Evolutionary conservation across 2,888 invertebrate genomes (phyloP).

Genomic region (Apotomis turbidana): DNA sequence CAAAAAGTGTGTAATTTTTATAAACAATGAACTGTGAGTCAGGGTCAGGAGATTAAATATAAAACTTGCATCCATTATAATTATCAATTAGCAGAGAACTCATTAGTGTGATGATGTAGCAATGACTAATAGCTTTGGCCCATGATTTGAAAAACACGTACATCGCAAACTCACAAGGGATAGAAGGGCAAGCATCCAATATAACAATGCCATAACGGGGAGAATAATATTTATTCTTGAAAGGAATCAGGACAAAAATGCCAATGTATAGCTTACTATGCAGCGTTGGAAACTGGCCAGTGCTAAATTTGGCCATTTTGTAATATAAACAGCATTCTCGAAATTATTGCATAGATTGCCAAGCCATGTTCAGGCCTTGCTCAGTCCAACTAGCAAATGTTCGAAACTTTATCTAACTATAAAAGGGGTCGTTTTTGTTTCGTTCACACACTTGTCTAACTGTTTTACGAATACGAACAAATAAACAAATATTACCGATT

Average conservation of each 20-base stretch:
- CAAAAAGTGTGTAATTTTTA: no score
- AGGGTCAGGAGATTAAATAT: slow-evolving; percentile 1
- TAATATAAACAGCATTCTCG: not conserved
- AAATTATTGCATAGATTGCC: not conserved
- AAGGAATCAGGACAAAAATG: slow-evolving; percentile 9
- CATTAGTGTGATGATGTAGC: slow-evolving; percentile 20
- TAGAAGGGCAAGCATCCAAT: slow-evolving; percentile 22
- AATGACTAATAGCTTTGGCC: slow-evolving; percentile 16
- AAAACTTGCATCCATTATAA: slow-evolving; percentile 3
- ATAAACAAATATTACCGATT: no score
- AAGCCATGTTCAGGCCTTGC: not conserved
- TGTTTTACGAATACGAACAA: no score
- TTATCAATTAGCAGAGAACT: slow-evolving; percentile 16
- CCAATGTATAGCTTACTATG: slow-evolving; percentile 12
- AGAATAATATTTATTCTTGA: slow-evolving; percentile 5
- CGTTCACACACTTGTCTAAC: no score
- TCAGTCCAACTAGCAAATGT: not conserved
- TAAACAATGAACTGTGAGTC: not conserved
- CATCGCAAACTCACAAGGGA: slow-evolving; percentile 4
- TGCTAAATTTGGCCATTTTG: slow-evolving; percentile 14
- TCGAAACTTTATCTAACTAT: no score
- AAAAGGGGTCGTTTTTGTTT: no score
- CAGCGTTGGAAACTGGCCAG: slow-evolving; percentile 12
- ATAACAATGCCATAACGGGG: slow-evolving; percentile 12
- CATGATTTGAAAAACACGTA: slow-evolving; percentile 9